These are phyloP conservation scores for Herpailurus yagouaroundi DNA, from an alignment of 2,113 vertebrate species.

Conservation along the genomic window DNA sequence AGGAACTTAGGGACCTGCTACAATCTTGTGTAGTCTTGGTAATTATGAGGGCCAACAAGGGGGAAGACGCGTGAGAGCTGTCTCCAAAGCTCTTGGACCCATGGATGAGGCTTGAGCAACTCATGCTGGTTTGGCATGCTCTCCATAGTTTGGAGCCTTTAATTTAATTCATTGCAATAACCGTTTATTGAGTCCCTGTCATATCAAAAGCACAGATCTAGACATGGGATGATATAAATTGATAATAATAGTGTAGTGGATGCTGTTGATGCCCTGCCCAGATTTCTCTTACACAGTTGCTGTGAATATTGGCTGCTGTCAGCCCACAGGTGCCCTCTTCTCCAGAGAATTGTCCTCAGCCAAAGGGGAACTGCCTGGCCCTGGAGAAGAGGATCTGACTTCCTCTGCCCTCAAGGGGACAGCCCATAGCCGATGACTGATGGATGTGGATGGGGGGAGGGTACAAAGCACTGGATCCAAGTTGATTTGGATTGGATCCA, in stretches of 20 bases:
- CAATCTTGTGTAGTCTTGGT: background rate
- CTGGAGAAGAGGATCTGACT: background rate
- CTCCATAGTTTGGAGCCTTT: background rate
- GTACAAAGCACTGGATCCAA: background rate
- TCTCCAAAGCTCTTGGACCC: background rate
- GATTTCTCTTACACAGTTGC: background rate
- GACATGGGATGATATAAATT: background rate
- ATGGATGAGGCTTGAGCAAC: background rate
- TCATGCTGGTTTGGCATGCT: background rate
- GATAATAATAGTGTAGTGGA: background rate
- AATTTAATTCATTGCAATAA: conserved; percentile 7
- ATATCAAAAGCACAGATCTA: background rate
- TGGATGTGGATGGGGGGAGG: background rate
- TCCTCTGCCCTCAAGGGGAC: background rate
- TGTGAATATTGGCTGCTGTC: background rate
- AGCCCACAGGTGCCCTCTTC: background rate
- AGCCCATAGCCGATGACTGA: background rate
- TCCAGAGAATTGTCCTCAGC: background rate
- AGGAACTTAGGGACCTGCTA: conserved; percentile 30
- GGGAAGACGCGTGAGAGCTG: background rate
- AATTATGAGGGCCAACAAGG: conserved; percentile 44
- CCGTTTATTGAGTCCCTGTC: background rate
- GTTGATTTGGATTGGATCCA: no score
- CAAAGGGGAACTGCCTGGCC: background rate
- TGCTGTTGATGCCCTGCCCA: background rate